These are phyloP conservation scores for Semaprochilodus insignis DNA, from an alignment of 2,797 vertebrate genomes.

Conservation along the genomic window DNA sequence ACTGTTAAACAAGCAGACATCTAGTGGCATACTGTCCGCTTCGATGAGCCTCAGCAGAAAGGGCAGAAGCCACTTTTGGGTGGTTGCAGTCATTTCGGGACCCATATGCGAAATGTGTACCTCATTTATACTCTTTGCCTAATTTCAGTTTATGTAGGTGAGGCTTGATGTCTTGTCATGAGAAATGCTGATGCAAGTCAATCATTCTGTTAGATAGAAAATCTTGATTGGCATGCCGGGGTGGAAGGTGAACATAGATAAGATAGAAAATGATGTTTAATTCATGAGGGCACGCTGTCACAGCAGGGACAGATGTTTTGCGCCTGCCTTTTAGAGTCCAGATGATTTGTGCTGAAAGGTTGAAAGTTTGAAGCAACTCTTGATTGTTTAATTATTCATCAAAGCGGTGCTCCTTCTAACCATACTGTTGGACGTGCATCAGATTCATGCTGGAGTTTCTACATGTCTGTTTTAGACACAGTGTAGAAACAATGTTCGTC, in stretches of 20 bases:
- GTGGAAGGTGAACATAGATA: background rate
- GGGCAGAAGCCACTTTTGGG: conserved; percentile 6
- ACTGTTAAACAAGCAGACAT: conserved; percentile 5
- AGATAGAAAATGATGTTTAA: conserved; percentile 19
- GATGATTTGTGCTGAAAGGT: background rate
- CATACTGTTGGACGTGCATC: background rate
- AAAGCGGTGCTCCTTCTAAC: background rate
- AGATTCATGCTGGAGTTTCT: background rate
- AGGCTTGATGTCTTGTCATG: conserved; percentile 34
- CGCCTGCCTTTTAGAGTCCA: conserved; percentile 15
- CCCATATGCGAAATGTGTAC: conserved; percentile 7
- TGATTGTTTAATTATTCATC: background rate
- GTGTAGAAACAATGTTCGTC: background rate
- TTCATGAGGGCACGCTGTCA: conserved; percentile 17
- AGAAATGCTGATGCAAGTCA: conserved; percentile 36
- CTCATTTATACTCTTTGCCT: background rate
- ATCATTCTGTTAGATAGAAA: conserved; percentile 20
- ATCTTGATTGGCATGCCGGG: conserved; percentile 6
- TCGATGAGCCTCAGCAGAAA: background rate
- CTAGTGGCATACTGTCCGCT: conserved; percentile 4
- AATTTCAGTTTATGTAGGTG: conserved; percentile 14
- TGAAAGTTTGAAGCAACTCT: background rate
- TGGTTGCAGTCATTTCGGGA: background rate
- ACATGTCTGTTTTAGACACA: background rate
- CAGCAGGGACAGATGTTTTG: conserved; percentile 21